Percentiles rank a stretch among this genome's conserved stretches.
phyloP scores from a whole-genome alignment of 2,888 invertebrate species.

The Agrypnus murinus region DNA sequence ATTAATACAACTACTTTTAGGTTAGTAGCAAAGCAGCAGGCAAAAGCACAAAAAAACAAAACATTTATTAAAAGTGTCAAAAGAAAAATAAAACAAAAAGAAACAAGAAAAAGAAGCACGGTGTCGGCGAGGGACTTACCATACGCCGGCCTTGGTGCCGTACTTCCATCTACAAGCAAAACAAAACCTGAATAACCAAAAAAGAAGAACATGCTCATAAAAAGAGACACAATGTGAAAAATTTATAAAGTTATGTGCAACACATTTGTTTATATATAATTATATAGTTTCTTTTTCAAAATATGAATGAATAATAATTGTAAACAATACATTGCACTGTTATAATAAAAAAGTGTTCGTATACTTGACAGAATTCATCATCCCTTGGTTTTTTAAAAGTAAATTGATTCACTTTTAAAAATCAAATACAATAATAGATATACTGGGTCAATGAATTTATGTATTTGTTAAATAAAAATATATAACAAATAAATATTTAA shows the following conservation, averaged over 20 bases:
- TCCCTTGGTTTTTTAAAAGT: too few species aligned
- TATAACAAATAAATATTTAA: too few species aligned
- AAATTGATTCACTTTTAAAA: too few species aligned
- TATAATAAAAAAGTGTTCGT: too few species aligned
- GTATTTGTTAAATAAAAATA: too few species aligned
- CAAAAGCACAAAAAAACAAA: conserved; percentile 42
- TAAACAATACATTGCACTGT: too few species aligned
- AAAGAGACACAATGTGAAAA: conserved; percentile 33
- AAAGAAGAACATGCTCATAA: conserved; percentile 56
- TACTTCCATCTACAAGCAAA: conserved; percentile 73
- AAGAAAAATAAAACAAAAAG: conserved; percentile 60
- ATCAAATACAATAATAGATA: too few species aligned
- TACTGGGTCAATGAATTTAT: too few species aligned
- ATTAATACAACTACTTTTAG: too few species aligned
- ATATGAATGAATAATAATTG: too few species aligned
- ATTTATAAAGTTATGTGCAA: conserved; percentile 30
- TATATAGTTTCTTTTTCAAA: too few species aligned
- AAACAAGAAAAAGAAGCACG: conserved; percentile 57
- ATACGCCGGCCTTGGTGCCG: conserved; percentile 72
- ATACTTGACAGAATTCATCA: too few species aligned
- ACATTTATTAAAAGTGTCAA: conserved; percentile 44
- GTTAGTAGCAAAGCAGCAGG: not conserved
- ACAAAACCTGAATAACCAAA: conserved; percentile 70
- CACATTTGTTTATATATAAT: conserved; percentile 2
- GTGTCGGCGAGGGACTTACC: conserved; percentile 66